Conservation (phyloP, 2,888 invertebrate genomes). For the Volucella zonaria region DNA sequence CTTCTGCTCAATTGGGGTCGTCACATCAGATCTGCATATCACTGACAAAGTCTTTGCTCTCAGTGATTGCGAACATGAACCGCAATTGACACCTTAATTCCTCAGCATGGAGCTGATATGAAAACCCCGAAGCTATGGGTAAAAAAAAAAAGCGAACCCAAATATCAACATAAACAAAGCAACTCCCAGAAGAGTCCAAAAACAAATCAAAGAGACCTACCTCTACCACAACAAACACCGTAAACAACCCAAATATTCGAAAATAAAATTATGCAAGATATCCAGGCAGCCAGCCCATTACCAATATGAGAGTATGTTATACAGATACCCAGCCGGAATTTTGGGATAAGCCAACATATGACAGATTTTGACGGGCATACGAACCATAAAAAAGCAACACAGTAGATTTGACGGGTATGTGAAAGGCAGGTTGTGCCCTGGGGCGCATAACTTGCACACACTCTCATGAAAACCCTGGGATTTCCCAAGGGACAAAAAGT, state of each 20-base stretch:
- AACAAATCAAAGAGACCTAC: conserved; percentile 3
- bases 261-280: conserved; percentile 27
- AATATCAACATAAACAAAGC: conserved; percentile 15
- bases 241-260: conserved; percentile 48
- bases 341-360: conserved; percentile 45
- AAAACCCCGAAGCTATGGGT: not conserved
- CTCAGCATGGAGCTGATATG: conserved; percentile 10
- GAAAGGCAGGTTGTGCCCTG: not conserved
- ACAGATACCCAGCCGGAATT: not conserved
- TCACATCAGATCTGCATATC: conserved; percentile 26
- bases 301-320: no score
- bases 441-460: conserved; percentile 3
- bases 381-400: conserved; percentile 30
- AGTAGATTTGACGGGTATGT: conserved; percentile 41
- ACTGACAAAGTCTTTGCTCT: conserved; percentile 22
- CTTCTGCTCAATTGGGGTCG: conserved; percentile 48
- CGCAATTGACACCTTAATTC: conserved; percentile 47
- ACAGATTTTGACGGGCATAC: conserved; percentile 52
- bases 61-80: conserved; percentile 23
- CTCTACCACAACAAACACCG: conserved; percentile 30
- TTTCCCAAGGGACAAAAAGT: not conserved
- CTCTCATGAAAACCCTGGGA: not conserved
- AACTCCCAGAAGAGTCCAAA: not conserved
- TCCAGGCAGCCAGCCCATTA: not conserved
- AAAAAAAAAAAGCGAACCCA: conserved; percentile 6